Evolutionary conservation across 2,797 vertebrate species (phyloP), one percentile per base, ranked within the genome.

Genomic region (Rhabdomys pumilio): DNA sequence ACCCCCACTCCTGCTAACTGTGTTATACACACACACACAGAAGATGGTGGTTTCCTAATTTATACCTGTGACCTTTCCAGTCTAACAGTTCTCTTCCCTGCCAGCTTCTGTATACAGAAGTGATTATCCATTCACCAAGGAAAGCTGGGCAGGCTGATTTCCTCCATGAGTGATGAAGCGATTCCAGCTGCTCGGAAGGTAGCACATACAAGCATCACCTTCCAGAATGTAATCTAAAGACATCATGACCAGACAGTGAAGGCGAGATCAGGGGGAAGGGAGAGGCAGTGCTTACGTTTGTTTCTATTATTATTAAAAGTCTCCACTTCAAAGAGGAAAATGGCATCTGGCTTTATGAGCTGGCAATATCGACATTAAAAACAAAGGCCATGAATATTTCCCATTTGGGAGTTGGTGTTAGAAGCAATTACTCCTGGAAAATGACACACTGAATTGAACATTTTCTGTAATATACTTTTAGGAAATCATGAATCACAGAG

Each of bases 391-490:
- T 38, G 88, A 61, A 53, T 63, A 79, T 12, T 89, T 61, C 38
- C 75, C 89, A 80, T 53, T 55, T 38, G n/a, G 38, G 53, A 75
- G n/a, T 15, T 75, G 73, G 11, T 22, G 29, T 87, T 47, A 96
- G 84, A 95, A 88, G 86, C 53, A 94, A 84, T 90, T 29, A 90
- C 93, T 95, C 91, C 38, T 34, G 75, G 87, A 88, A 94, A 89
- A 44, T 83, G 81, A 63, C 29, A 93, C 34, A 5, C 10, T n/a
- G 31, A 72, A 93, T 61, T 79, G 50, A 96, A 22, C 57, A 90
- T 50, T 44, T 93, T 82, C 75, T 57, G 22, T 73, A 96, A 86
- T 53, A 29, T 47, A 15, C 59, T 79, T 87, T 89, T 29, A 96
- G 80, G n/a, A 87, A 96, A 93, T 91, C 41, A 41, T 41, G 88